A percentile compares a stretch with the other conserved stretches of the same genome.
Evolutionary conservation across 2,113 vertebrate species (phyloP).

Genomic region (Campylomormyrus numenius): DNA sequence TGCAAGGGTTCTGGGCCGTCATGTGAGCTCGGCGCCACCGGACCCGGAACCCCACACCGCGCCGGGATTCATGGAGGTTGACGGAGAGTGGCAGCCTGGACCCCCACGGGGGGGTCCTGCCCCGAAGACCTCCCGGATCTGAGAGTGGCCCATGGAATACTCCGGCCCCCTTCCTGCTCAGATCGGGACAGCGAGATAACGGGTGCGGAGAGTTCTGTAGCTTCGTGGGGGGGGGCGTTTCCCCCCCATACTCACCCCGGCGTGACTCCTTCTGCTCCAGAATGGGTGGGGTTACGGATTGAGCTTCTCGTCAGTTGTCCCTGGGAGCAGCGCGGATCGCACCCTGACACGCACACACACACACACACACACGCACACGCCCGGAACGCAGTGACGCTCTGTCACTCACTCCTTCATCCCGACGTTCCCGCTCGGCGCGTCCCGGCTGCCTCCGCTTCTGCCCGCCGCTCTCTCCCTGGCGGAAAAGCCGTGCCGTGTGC

Average conservation of each 20-base stretch:
- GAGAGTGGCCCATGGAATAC: neutral
- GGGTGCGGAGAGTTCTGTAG: neutral
- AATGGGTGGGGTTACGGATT: neutral
- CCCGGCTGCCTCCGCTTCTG: neutral
- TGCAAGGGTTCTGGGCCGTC: neutral
- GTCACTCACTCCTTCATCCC: neutral
- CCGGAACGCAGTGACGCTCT: neutral
- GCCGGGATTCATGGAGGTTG: slow-evolving; percentile 11
- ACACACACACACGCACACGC: neutral
- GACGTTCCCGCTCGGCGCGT: neutral
- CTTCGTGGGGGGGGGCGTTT: neutral
- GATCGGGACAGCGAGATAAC: neutral
- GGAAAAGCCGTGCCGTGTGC: neutral
- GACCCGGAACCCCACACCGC: neutral
- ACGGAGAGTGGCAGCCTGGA: neutral
- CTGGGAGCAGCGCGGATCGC: neutral
- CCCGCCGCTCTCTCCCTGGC: no score
- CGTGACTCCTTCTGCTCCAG: neutral
- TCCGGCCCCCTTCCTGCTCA: neutral
- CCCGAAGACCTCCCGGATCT: neutral
- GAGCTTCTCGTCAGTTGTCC: neutral
- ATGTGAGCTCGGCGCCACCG: neutral
- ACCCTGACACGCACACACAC: slow-evolving; percentile 5
- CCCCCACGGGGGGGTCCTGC: neutral
- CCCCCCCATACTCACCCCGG: neutral